A percentile compares a stretch with the other conserved stretches of the same genome.
phyloP scores from a whole-genome alignment of 1,140 invertebrate genomes.

The Lepidotrigona ventralis region DNA sequence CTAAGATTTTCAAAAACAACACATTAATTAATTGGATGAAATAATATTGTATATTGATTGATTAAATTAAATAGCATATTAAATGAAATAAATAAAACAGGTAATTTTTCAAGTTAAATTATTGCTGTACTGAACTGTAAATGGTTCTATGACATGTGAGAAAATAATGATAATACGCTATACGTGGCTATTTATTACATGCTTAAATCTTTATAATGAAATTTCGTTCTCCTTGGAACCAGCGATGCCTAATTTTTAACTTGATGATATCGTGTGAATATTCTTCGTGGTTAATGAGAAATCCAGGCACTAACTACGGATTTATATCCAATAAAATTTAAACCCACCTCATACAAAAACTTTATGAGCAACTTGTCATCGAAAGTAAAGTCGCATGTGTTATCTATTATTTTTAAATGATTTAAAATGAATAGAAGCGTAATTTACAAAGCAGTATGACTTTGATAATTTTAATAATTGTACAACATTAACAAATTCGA shows the following conservation, averaged over 20 bases:
- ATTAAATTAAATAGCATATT: too few relatives aligned
- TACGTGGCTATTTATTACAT: not conserved
- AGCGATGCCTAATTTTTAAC: conserved; percentile 11
- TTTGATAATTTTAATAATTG: too few relatives aligned
- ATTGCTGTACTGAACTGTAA: too few relatives aligned
- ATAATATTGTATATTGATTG: too few relatives aligned
- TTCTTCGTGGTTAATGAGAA: conserved; percentile 53
- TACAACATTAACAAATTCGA: not conserved
- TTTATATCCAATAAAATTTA: conserved; percentile 40
- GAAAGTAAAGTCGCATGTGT: not conserved
- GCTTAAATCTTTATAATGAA: not conserved
- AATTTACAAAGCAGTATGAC: not conserved
- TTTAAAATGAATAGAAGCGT: not conserved
- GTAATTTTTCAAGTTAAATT: too few relatives aligned
- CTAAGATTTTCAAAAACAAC: too few relatives aligned
- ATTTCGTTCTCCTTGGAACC: not conserved
- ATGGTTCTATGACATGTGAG: too few relatives aligned
- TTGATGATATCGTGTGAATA: conserved; percentile 42
- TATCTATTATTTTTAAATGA: not conserved
- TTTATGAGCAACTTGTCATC: conserved; percentile 30
- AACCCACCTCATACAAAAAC: not conserved
- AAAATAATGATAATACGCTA: not conserved
- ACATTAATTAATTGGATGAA: too few relatives aligned
- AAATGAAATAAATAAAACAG: too few relatives aligned
- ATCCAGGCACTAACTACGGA: conserved; percentile 44